These are phyloP conservation scores for Lithobates sylvaticus DNA, from an alignment of 2,797 vertebrate species.

Conservation along the genomic window DNA sequence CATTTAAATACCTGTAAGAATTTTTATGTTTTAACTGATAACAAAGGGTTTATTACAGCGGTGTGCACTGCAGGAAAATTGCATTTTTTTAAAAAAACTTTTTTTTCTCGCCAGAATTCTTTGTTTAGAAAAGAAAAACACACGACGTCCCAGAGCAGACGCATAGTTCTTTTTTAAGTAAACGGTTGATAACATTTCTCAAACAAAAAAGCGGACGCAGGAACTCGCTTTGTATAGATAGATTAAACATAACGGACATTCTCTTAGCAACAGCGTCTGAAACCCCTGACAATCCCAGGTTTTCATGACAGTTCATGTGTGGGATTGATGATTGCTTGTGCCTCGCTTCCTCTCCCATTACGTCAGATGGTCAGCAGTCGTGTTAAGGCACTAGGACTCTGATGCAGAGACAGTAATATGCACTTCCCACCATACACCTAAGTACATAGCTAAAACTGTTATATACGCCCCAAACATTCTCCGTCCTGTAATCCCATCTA, in stretches of 20 bases:
- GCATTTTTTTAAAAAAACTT: background rate
- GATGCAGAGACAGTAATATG: background rate
- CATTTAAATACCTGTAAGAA: background rate
- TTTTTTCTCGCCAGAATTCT: background rate
- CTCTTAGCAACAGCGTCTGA: background rate
- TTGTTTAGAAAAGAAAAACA: constrained; percentile 6
- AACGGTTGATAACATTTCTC: constrained; percentile 44
- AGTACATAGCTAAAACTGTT: too few relatives aligned
- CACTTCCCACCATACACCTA: background rate
- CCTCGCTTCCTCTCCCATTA: constrained; percentile 3
- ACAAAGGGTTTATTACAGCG: background rate
- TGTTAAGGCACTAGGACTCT: background rate
- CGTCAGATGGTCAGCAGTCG: background rate
- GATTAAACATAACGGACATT: constrained; percentile 32
- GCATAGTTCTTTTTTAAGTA: constrained; percentile 32
- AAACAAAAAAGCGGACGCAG: constrained; percentile 56
- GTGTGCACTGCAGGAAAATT: background rate
- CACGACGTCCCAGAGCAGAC: background rate
- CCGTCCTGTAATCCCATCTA: too few relatives aligned
- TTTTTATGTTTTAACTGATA: background rate
- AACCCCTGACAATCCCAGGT: background rate
- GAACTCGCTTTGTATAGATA: constrained; percentile 34
- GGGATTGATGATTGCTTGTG: background rate
- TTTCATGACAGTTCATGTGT: background rate
- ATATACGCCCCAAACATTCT: too few relatives aligned